Conservation (phyloP, 2,113 vertebrate species). For the Trematomus loennbergii region DNA sequence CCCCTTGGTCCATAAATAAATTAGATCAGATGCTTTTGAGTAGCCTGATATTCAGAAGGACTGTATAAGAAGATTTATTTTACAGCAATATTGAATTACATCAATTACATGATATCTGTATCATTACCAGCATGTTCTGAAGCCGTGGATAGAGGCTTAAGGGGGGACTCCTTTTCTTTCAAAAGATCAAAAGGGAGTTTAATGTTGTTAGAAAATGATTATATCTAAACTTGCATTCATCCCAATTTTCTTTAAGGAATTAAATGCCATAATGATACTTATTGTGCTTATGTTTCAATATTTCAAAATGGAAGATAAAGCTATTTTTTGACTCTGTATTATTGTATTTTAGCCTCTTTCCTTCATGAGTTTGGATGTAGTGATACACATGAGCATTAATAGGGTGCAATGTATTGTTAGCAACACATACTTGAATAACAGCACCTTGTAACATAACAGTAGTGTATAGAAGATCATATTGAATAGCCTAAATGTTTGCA, state of each 20-base stretch:
- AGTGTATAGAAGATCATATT: no score
- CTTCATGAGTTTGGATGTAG: background rate
- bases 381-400: background rate
- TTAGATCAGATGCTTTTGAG: background rate
- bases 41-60: background rate
- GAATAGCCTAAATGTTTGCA: no score
- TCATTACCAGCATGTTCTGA: slow-evolving; percentile 13
- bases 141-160: background rate
- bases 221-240: background rate
- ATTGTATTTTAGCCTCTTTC: background rate
- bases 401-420: background rate
- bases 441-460: no score
- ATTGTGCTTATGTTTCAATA: background rate
- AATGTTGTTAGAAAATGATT: background rate
- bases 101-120: slow-evolving; percentile 1
- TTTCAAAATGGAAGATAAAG: background rate
- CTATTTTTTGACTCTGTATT: no score
- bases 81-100: slow-evolving; percentile 26
- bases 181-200: background rate
- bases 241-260: background rate
- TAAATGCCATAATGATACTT: background rate
- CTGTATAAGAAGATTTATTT: slow-evolving; percentile 1
- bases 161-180: background rate
- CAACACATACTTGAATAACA: background rate
- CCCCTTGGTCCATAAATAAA: background rate